A percentile compares a stretch with the other conserved stretches of the same genome.
Evolutionary conservation across 2,888 invertebrate genomes (phyloP).

Genomic region (Clunio marinus): DNA sequence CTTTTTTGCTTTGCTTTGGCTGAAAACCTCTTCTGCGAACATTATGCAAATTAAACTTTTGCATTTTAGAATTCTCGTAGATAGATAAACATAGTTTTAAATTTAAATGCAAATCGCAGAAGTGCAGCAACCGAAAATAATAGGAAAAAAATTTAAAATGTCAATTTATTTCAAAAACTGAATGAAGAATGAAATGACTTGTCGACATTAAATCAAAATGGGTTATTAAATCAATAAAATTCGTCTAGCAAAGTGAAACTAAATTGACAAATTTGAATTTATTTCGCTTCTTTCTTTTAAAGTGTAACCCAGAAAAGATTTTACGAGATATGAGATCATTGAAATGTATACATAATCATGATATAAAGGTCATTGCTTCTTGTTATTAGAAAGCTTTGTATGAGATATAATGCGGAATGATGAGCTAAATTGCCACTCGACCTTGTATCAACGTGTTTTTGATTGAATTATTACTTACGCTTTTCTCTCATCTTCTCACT

Average conservation of each 20-base stretch:
- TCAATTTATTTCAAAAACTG: not conserved
- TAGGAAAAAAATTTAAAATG: not conserved
- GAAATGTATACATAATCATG: not conserved
- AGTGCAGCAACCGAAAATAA: too few relatives aligned
- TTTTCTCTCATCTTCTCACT: too few relatives aligned
- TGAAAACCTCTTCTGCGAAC: not conserved
- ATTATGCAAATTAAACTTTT: slow-evolving; percentile 14
- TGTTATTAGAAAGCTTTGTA: not conserved
- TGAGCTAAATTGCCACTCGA: slow-evolving; percentile 30
- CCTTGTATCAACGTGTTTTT: slow-evolving; percentile 17
- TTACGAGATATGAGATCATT: not conserved
- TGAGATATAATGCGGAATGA: not conserved
- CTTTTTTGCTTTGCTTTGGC: too few relatives aligned
- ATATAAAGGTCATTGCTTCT: slow-evolving; percentile 25
- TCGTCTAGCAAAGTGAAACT: too few relatives aligned
- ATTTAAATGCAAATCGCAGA: slow-evolving; percentile 21
- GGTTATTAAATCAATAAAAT: too few relatives aligned
- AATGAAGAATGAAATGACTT: not conserved
- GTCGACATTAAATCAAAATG: too few relatives aligned
- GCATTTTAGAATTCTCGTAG: not conserved
- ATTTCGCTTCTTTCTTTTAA: too few relatives aligned
- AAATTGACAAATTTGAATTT: too few relatives aligned
- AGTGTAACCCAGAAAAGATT: not conserved
- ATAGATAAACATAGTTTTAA: slow-evolving; percentile 1
- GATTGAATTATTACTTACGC: slow-evolving; percentile 12